phyloP scores from a whole-genome alignment of 2,888 invertebrate genomes.

The Sinohyriopsis cumingii region DNA sequence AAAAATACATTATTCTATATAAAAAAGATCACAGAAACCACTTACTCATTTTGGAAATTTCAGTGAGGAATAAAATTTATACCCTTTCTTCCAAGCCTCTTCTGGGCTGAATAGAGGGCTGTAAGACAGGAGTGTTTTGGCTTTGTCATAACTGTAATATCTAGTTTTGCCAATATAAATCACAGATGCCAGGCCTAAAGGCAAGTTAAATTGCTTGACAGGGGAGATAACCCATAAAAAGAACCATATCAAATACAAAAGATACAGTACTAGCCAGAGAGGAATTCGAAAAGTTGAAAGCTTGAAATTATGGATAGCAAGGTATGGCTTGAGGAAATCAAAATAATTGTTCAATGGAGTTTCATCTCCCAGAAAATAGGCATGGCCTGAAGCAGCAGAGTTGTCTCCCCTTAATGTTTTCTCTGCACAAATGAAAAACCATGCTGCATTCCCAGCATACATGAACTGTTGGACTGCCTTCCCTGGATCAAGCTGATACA shows the following conservation, averaged over 20 bases:
- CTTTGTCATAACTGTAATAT: conserved; percentile 76
- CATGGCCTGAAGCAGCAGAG: too few relatives aligned
- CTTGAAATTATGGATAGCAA: conserved; percentile 45
- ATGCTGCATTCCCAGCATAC: conserved; percentile 77
- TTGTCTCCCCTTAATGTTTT: conserved; percentile 71
- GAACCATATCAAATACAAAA: conserved; percentile 38
- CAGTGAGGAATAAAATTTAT: too few relatives aligned
- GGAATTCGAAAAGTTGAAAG: conserved; percentile 54
- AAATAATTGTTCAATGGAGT: conserved; percentile 69
- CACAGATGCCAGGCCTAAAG: conserved; percentile 38
- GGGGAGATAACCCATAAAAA: conserved; percentile 39
- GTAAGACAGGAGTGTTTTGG: conserved; percentile 74
- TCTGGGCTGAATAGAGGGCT: conserved; percentile 72
- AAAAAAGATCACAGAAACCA: too few relatives aligned
- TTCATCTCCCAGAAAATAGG: too few relatives aligned
- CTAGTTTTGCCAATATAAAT: conserved; percentile 73
- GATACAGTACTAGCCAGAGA: conserved; percentile 48
- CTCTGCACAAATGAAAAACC: conserved; percentile 78
- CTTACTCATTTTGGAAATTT: too few relatives aligned
- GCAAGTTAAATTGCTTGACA: conserved; percentile 38
- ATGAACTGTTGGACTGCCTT: conserved; percentile 72
- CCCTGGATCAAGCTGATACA: conserved; percentile 75
- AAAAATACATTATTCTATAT: too few relatives aligned
- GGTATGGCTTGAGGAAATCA: conserved; percentile 69
- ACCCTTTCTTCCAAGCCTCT: conserved; percentile 48